Base-by-base conservation (phyloP, 2,797 vertebrate genomes). In the Acrossocheilus fasciatus region DNA sequence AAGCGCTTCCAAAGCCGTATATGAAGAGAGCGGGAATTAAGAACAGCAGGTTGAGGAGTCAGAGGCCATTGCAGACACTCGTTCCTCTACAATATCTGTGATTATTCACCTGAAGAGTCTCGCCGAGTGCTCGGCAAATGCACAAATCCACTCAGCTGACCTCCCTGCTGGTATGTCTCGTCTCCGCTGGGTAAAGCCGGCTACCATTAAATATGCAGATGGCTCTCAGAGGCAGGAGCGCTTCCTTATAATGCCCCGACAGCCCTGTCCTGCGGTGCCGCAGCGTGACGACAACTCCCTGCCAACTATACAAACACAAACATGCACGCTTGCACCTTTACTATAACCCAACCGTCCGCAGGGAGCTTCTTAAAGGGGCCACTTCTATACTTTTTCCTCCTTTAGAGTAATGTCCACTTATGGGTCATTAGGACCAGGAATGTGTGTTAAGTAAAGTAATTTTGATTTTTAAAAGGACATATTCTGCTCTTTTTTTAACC, bases 161-260 rank as follows among this genome's bases (percentile, higher is more conserved):
- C 89, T 91, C 89, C 89, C 87, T 81, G 89, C 87, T 85, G 88
- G 81, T 81, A 66, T 85, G 89, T 90, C 83, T 85, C 52, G 50
- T 89, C 75, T 87, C 75, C 41, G 57, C 89, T 79, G 85, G 89
- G 87, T 90, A 90, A 91, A 92, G 89, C 90, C 87, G 87, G 82
- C 85, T 87, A 86, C 91, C 88, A 92, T 92, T 91, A 92, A 92
- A 92, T 89, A 92, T 92, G 92, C 92, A 90, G 90, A 91, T 91
- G 90, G 89, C 74, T 86, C 86, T 86, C 84, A 41, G 82, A 84
- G 89, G 80, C 84, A 78, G 74, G 82, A 87, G 81, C 59, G 14
- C 12, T 45, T 47, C 74, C 50, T 90, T 85, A 89, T 85, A 86
- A 75, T 87, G 82, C 85, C 85, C 76, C 45, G 62, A 75, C 84